phyloP scores from a whole-genome alignment of 92 coral and sea anemone genomes.

The Porites rus region DNA sequence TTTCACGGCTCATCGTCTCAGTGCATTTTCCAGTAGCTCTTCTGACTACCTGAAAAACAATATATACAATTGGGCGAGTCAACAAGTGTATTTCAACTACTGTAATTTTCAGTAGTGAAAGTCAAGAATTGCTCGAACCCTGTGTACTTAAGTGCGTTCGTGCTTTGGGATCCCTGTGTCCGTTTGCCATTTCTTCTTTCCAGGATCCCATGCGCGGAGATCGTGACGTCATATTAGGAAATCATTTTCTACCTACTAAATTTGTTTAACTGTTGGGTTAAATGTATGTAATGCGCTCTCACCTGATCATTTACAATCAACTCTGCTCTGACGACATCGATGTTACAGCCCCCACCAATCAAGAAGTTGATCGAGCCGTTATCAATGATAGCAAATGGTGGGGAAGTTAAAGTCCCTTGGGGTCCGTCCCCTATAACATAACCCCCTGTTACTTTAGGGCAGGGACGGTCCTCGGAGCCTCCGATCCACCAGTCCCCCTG shows the following conservation, averaged over 20 bases:
- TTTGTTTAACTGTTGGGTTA: too few relatives aligned
- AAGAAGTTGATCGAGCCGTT: slow-evolving; percentile 42
- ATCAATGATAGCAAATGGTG: background rate
- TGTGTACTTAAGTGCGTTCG: too few relatives aligned
- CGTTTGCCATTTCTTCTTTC: too few relatives aligned
- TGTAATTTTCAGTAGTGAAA: too few relatives aligned
- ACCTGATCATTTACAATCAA: slow-evolving; percentile 43
- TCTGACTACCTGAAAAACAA: slow-evolving; percentile 17
- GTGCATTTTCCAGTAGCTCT: slow-evolving; percentile 52
- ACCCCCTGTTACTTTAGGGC: background rate
- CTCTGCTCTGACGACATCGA: slow-evolving; percentile 55
- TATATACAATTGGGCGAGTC: too few relatives aligned
- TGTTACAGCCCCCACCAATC: slow-evolving; percentile 71
- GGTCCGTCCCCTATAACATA: background rate
- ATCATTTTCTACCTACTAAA: too few relatives aligned
- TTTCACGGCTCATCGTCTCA: slow-evolving; percentile 57
- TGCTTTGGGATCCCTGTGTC: too few relatives aligned
- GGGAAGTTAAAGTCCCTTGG: background rate
- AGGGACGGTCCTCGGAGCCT: background rate
- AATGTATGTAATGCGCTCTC: background rate
- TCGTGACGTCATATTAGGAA: too few relatives aligned
- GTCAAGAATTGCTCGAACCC: too few relatives aligned
- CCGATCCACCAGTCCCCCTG: background rate
- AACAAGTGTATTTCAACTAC: too few relatives aligned
- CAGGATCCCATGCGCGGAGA: too few relatives aligned